phyloP scores from a whole-genome alignment of 2,797 vertebrate species.

The Micromesistius poutassou region DNA sequence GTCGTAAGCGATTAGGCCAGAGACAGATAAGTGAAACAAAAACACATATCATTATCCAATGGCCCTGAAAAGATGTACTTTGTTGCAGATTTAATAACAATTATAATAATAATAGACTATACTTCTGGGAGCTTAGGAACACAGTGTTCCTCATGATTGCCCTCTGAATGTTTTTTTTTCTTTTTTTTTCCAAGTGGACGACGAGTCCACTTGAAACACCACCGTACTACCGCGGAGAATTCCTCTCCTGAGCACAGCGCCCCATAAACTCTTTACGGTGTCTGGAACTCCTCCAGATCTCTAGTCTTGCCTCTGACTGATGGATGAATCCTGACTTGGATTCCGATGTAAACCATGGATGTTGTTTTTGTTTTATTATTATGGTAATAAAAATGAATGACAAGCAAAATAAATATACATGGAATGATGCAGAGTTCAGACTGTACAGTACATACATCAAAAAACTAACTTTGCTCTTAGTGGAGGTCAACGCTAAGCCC shows the following conservation, averaged over 20 bases:
- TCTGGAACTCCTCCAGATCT: slow-evolving; percentile 16
- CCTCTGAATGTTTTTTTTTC: slow-evolving; percentile 14
- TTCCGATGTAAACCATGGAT: neutral
- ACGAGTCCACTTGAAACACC: slow-evolving; percentile 10
- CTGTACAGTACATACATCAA: neutral
- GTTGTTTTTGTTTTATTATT: neutral
- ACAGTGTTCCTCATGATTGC: neutral
- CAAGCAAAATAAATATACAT: neutral
- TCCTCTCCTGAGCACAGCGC: neutral
- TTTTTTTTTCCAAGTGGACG: no score
- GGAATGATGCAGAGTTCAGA: neutral
- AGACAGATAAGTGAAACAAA: neutral
- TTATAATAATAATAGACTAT: neutral
- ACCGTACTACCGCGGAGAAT: slow-evolving; percentile 2
- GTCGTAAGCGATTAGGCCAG: neutral
- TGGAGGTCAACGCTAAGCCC: neutral
- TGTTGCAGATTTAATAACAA: neutral
- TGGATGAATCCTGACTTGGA: neutral
- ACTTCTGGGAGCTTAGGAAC: neutral
- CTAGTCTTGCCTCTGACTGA: slow-evolving; percentile 8
- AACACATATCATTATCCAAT: neutral
- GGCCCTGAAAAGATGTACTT: neutral
- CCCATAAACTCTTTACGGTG: slow-evolving; percentile 15
- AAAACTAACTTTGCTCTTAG: neutral
- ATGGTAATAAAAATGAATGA: neutral